Evolutionary conservation across 2,113 vertebrate species (phyloP).

Genomic region (Seriola rivoliana): DNA sequence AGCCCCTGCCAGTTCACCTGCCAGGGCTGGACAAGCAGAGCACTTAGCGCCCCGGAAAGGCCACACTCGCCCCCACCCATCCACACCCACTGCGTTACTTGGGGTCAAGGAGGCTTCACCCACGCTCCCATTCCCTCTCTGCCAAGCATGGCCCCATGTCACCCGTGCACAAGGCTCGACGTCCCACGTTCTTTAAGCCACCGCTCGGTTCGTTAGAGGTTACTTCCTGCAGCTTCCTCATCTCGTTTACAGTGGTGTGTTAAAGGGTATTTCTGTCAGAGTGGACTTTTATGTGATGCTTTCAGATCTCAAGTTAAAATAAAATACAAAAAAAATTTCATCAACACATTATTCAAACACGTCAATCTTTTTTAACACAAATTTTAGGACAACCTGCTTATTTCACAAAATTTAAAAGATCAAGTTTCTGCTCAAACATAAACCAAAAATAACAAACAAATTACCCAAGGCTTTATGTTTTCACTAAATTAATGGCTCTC

Average conservation of each 20-base stretch:
- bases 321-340: background rate
- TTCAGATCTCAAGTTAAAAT: slow-evolving; percentile 9
- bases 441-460: slow-evolving; percentile 11
- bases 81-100: slow-evolving; percentile 60
- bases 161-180: slow-evolving; percentile 54
- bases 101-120: slow-evolving; percentile 82
- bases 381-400: slow-evolving; percentile 11
- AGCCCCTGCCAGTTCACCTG: slow-evolving; percentile 85
- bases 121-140: slow-evolving; percentile 51
- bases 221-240: slow-evolving; percentile 40
- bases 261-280: slow-evolving; percentile 36
- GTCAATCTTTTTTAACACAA: slow-evolving; percentile 14
- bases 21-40: slow-evolving; percentile 80
- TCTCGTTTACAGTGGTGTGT: slow-evolving; percentile 42
- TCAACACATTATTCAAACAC: slow-evolving; percentile 14
- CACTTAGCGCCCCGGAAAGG: slow-evolving; percentile 76
- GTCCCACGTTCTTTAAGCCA: slow-evolving; percentile 43
- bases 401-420: slow-evolving; percentile 30
- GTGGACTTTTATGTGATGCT: slow-evolving; percentile 15
- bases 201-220: slow-evolving; percentile 56
- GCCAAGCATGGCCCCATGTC: slow-evolving; percentile 65
- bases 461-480: slow-evolving; percentile 39
- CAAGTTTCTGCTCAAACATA: background rate
- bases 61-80: slow-evolving; percentile 59
- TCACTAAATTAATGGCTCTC: slow-evolving; percentile 27